Evolutionary conservation across 2,113 vertebrate genomes (phyloP), one percentile per base, ranked within the genome.

Genomic region (Engraulis encrasicolus): DNA sequence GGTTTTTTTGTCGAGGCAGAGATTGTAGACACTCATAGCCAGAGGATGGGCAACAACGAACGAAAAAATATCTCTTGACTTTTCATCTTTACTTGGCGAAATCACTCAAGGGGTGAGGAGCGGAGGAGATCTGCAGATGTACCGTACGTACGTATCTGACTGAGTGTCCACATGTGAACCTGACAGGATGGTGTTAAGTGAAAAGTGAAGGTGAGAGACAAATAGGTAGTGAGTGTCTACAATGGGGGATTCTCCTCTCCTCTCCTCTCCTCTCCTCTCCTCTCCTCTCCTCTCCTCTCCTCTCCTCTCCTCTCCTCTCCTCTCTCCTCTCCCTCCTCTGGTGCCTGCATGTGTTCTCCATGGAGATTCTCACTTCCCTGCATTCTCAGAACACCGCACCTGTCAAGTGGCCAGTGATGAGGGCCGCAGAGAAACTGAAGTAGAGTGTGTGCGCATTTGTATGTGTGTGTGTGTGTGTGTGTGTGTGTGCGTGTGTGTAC

Each of bases 341-440:
- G 66, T 74, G 27, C 66, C 66, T 36, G 27, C 66, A 23, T 36
- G 27, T 74, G 27, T 31, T 9, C 66, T 74, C 27, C 66, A 34
- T 31, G 2, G 27, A 36, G 66, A 31, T 31, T 74, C 66, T 17
- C 66, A 34, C 31, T 0, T 74, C 34, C n/a, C 66, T 74, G 27
- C 31, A 17, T 74, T 15, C 15, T 15, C 11, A 74, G 66, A 34
- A 17, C 66, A 74, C 66, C 12, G 66, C 27, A 86, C 83, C 86
- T 86, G 86, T 87, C 88, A 86, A 81, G 80, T 50, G 82, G 84
- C 79, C 78, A 14, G 49, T 15, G 66, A 5, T 36, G 27, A 34
- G 66, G 31, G 66, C 66, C 66, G 31, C 27, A 84, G 71, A 89
- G 87, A 86, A 86, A 83, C 83, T 58, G 27, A 38, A 78, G 86